These are phyloP conservation scores for Sciurus carolinensis DNA, from an alignment of 2,797 vertebrate genomes.

Conservation along the genomic window DNA sequence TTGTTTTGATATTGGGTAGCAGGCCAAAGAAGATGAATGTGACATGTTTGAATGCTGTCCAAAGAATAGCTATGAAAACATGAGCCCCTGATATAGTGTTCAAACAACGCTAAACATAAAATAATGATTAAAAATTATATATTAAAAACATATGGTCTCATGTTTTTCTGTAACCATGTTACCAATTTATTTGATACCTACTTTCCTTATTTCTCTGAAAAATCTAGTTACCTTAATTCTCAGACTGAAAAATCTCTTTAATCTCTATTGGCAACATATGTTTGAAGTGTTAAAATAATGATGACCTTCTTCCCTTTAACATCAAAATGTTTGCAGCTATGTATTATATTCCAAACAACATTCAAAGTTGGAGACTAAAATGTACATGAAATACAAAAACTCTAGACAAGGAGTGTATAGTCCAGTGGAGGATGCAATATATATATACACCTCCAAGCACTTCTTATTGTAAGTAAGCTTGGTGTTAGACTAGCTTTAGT, in stretches of 20 bases:
- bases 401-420: neutral
- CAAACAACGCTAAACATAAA: neutral
- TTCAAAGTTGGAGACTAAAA: neutral
- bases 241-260: neutral
- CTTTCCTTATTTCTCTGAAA: neutral
- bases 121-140: neutral
- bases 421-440: neutral
- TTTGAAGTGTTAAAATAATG: neutral
- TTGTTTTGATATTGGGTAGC: neutral
- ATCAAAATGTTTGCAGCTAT: neutral
- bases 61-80: neutral
- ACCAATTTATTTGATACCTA: too few relatives aligned
- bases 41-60: neutral
- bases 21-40: neutral
- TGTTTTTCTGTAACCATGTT: too few relatives aligned
- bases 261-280: too few relatives aligned
- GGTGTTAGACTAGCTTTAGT: neutral
- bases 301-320: neutral
- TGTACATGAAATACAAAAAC: too few relatives aligned
- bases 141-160: neutral
- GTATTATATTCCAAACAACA: neutral
- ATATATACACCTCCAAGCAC: neutral
- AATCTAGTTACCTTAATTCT: neutral
- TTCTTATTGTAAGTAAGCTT: neutral
- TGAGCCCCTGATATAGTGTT: neutral